These are phyloP conservation scores for Anolis sagrei DNA, from an alignment of 2,113 vertebrate species.

Conservation along the genomic window DNA sequence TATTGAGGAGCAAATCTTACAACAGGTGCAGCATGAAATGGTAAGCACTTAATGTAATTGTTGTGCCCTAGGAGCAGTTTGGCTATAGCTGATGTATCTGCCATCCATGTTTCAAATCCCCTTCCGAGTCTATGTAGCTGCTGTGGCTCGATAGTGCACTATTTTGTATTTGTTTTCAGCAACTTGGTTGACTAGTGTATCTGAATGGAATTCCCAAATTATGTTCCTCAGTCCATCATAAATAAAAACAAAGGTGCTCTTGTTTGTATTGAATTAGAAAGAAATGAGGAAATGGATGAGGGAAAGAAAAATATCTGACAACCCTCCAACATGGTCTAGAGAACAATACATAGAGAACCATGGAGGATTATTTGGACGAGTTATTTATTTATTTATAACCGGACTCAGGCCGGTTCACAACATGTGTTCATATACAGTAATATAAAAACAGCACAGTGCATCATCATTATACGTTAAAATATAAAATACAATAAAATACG, in stretches of 20 bases:
- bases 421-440: too few species aligned
- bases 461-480: too few species aligned
- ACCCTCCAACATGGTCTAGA: too few species aligned
- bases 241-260: background rate
- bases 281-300: background rate
- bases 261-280: background rate
- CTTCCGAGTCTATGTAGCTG: conserved; percentile 21
- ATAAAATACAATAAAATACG: too few species aligned
- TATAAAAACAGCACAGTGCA: too few species aligned
- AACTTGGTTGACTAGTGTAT: background rate
- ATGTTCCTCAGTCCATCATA: background rate
- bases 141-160: background rate
- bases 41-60: background rate
- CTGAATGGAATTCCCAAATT: too few species aligned
- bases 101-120: background rate
- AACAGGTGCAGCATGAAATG: conserved; percentile 39
- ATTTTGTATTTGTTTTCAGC: background rate
- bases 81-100: background rate
- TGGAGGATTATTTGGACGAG: too few species aligned
- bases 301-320: background rate
- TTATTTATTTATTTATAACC: too few species aligned
- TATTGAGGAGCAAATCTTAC: conserved; percentile 6
- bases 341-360: background rate
- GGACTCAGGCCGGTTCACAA: too few species aligned
- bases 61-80: conserved; percentile 18